Evolutionary conservation across 2,888 invertebrate species (phyloP).

Genomic region (Eupithecia pulchellata): DNA sequence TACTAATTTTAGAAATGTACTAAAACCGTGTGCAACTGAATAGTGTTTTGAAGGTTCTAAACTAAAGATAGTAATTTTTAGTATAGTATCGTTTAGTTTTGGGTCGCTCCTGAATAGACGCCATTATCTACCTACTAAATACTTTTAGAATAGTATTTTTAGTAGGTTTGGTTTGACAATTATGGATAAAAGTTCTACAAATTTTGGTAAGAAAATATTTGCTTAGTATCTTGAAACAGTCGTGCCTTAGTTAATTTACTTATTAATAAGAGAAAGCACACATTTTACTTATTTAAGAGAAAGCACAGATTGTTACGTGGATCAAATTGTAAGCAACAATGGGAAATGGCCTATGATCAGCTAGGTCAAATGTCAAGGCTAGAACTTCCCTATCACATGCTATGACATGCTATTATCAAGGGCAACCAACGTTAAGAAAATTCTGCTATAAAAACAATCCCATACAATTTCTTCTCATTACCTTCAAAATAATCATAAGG

Average conservation of each 20-base stretch:
- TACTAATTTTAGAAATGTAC: too few species aligned
- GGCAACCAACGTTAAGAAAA: conserved; percentile 65
- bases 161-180: too few species aligned
- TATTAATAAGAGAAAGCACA: background rate
- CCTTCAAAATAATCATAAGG: conserved; percentile 38
- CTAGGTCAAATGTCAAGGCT: conserved; percentile 81
- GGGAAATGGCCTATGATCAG: conserved; percentile 69
- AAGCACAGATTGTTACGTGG: background rate
- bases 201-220: background rate
- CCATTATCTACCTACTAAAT: too few species aligned
- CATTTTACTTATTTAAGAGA: background rate
- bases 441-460: conserved; percentile 59
- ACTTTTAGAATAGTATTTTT: too few species aligned
- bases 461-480: conserved; percentile 51
- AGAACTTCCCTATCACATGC: conserved; percentile 48
- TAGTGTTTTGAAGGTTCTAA: too few species aligned
- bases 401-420: conserved; percentile 65
- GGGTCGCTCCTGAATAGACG: too few species aligned
- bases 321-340: conserved; percentile 41
- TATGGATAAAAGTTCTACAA: too few species aligned
- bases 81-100: too few species aligned
- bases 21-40: too few species aligned
- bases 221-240: background rate
- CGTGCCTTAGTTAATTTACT: background rate
- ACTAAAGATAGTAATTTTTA: too few species aligned